phyloP scores from a whole-genome alignment of 2,113 vertebrate species.

The Gasterosteus aculeatus region DNA sequence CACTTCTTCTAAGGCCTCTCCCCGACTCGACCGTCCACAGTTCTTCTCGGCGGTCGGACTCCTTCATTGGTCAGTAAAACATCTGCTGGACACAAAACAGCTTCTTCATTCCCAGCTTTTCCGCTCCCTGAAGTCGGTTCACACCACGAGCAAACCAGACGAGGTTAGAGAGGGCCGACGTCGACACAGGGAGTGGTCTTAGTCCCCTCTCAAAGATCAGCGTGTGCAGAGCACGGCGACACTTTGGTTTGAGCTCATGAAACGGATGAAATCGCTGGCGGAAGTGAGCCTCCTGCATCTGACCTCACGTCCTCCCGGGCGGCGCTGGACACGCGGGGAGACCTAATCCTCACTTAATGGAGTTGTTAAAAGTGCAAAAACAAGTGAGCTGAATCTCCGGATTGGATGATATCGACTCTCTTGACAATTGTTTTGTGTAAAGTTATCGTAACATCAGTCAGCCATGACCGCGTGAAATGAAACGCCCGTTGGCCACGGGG shows the following conservation, averaged over 20 bases:
- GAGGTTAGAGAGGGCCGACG: neutral
- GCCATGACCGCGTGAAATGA: constrained; percentile 6
- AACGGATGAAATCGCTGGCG: constrained; percentile 33
- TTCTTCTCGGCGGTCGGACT: neutral
- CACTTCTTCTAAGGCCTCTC: neutral
- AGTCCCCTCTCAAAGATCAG: too few species aligned
- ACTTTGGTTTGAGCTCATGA: neutral
- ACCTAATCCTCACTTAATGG: constrained; percentile 12
- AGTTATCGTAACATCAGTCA: constrained; percentile 40
- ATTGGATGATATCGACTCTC: constrained; percentile 23
- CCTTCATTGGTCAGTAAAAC: constrained; percentile 39
- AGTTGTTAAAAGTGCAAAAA: constrained; percentile 27
- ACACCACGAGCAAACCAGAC: constrained; percentile 6
- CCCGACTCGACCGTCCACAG: neutral
- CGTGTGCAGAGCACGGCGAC: neutral
- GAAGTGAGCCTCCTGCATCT: constrained; percentile 21
- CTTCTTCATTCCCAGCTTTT: constrained; percentile 27
- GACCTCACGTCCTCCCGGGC: constrained; percentile 34
- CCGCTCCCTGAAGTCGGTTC: neutral
- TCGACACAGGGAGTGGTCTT: neutral
- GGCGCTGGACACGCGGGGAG: constrained; percentile 25
- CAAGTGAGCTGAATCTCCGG: constrained; percentile 44
- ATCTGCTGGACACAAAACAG: constrained; percentile 21
- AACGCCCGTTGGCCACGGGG: neutral
- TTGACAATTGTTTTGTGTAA: constrained; percentile 28